Percentiles rank a stretch among this genome's conserved stretches.
phyloP scores from a whole-genome alignment of 2,888 invertebrate genomes.

The Heteromyza rotundicornis region DNA sequence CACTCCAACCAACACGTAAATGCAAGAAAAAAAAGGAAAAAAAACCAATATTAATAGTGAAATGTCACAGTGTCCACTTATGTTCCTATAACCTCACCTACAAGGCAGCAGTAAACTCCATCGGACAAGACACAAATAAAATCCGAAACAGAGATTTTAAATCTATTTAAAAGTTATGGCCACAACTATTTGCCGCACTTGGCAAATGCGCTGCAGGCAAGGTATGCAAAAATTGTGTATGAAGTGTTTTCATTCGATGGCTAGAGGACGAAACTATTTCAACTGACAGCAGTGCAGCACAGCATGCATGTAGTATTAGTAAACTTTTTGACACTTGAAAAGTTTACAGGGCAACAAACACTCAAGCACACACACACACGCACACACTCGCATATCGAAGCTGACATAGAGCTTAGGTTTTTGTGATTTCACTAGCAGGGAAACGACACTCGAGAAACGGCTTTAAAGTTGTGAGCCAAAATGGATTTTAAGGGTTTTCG shows the following conservation, averaged over 20 bases:
- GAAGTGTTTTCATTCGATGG: no score
- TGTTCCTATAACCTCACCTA: no score
- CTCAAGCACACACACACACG: no score
- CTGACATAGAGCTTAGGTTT: not conserved
- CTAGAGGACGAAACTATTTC: not conserved
- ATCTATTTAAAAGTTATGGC: slow-evolving; percentile 22
- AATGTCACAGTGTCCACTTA: not conserved
- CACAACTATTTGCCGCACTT: slow-evolving; percentile 14
- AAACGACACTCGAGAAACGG: not conserved
- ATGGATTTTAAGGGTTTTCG: no score
- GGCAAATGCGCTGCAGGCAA: not conserved
- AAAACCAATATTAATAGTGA: no score
- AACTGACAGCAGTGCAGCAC: not conserved
- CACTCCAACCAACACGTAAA: no score
- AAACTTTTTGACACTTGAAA: not conserved
- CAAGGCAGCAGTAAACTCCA: not conserved
- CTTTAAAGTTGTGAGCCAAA: not conserved
- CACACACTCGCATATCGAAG: not conserved
- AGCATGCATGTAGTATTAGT: not conserved
- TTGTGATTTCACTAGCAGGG: not conserved
- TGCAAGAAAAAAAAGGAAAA: no score
- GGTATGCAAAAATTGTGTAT: not conserved
- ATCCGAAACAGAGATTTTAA: slow-evolving; percentile 5
- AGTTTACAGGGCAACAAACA: not conserved
- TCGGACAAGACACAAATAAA: not conserved